Base-by-base conservation (phyloP, 1,140 invertebrate species). In the Trissolcus basalis region DNA sequence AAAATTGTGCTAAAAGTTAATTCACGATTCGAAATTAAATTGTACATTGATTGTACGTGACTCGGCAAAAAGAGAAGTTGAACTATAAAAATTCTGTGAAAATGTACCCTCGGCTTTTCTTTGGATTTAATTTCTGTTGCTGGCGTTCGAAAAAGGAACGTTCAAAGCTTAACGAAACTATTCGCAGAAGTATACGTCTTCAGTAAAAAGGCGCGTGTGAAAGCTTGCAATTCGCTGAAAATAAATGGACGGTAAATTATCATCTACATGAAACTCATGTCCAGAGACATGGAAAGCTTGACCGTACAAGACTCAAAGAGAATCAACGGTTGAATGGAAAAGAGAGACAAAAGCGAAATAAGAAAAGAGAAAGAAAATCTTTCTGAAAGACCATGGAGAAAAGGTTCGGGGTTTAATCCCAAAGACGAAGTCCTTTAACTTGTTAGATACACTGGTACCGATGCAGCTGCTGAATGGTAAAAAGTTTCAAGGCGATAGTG, bases 221-320 rank as follows among this genome's bases (percentile, higher is more conserved):
- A 68, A 55, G 68, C 50, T 49, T 27, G 63, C 61, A 65, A 68
- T 35, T 41, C 36, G 47, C 43, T 43, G 64, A 60, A 68, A 73
- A 70, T 70, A 70, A 78, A 75, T 74, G 54, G 51, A 74, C 49
- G 61, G 36, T 68, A 69, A 67, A 79, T 79, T 79, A 79, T 65
- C 73, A 79, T 79, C 77, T 77, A 77, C 77, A 79, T 77, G 78
- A 79, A 73, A 43, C 68, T 60, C 39, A 58, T 71, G 74, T 77
- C 67, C 67, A 68, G 61, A 50, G 67, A 71, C 35, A 71, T 47
- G 63, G 74, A 67, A 72, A 67, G 63, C 61, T 77, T 51, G 56
- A 70, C 77, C 47, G 59, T 72, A 67, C n/a, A 32, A 33, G 3
- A 9, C 14, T 9, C 8, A 7, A 35, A 16, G 10, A 60, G 16